These are phyloP conservation scores for Platycheirus albimanus DNA, from an alignment of 2,888 invertebrate species.

Conservation along the genomic window DNA sequence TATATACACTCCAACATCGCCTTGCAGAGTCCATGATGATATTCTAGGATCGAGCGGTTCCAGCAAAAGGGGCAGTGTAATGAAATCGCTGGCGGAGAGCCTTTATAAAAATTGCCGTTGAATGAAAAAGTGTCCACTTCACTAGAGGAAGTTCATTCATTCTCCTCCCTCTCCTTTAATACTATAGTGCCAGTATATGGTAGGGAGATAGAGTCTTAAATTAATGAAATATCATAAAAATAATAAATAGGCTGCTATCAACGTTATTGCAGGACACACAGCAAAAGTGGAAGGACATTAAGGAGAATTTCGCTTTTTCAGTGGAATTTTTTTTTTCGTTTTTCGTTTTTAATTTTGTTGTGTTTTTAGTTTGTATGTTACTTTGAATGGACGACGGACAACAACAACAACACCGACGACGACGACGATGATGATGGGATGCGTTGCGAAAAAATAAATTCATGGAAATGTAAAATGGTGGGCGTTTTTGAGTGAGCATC, in stretches of 20 bases:
- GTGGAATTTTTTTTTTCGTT: no score
- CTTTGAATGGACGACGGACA: constrained; percentile 29
- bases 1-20: neutral
- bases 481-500: constrained; percentile 18
- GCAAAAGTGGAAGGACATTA: constrained; percentile 45
- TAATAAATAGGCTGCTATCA: constrained; percentile 76
- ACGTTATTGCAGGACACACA: constrained; percentile 74
- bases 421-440: no score
- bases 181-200: constrained; percentile 51
- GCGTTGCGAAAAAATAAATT: neutral
- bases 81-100: constrained; percentile 34
- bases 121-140: constrained; percentile 47
- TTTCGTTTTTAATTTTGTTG: neutral
- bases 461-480: constrained; percentile 23
- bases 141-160: constrained; percentile 28
- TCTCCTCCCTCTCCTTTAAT: no score
- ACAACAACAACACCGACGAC: no score
- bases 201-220: constrained; percentile 72
- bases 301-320: constrained; percentile 30
- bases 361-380: constrained; percentile 25
- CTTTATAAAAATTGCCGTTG: constrained; percentile 16
- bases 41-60: neutral
- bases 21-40: no score
- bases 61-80: constrained; percentile 32
- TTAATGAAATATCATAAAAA: constrained; percentile 77